Percentiles rank a stretch among this genome's conserved stretches.
phyloP scores from a whole-genome alignment of 2,113 vertebrate species.

The Enhydra lutris region DNA sequence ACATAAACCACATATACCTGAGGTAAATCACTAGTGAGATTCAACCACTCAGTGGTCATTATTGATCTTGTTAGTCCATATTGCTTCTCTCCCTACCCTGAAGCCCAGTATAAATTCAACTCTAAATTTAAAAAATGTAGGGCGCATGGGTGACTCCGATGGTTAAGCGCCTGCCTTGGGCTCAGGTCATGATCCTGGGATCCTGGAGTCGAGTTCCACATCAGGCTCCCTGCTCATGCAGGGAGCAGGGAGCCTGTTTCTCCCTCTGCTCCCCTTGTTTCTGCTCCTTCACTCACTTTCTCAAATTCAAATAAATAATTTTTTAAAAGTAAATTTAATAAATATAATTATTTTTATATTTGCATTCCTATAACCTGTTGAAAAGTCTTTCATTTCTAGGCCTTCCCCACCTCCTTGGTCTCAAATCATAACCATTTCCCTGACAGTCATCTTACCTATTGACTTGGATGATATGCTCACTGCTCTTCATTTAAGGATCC shows the following conservation, averaged over 20 bases:
- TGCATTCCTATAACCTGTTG: neutral
- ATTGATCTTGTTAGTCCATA: neutral
- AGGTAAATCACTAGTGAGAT: neutral
- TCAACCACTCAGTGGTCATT: neutral
- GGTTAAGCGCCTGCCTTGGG: too few relatives aligned
- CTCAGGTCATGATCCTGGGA: too few relatives aligned
- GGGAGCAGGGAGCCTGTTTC: too few relatives aligned
- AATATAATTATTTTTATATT: neutral
- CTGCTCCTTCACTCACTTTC: too few relatives aligned
- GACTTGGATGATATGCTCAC: neutral
- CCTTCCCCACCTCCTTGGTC: neutral
- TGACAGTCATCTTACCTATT: neutral
- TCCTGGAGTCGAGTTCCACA: too few relatives aligned
- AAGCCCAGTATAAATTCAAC: neutral
- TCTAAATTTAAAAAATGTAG: neutral
- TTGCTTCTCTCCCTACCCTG: neutral
- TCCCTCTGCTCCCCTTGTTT: too few relatives aligned
- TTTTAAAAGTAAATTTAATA: neutral
- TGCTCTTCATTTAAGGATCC: neutral
- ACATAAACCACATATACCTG: neutral
- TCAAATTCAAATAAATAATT: too few relatives aligned
- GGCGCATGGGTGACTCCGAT: too few relatives aligned
- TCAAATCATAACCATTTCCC: neutral
- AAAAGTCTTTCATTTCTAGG: neutral
- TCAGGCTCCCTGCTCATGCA: too few relatives aligned